Base-by-base conservation (phyloP, 1,140 invertebrate genomes). In the Ylistrum balloti region DNA sequence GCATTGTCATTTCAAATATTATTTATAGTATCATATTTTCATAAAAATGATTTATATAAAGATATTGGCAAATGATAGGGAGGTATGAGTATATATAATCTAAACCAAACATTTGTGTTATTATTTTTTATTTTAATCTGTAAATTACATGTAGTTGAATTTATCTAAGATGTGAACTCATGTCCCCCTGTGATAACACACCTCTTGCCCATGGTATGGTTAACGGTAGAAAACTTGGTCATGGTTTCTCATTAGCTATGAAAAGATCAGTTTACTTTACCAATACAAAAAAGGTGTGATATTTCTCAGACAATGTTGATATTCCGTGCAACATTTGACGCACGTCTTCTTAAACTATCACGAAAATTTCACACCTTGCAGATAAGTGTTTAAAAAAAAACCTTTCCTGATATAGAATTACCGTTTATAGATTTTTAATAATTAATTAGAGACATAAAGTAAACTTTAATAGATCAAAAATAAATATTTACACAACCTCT, bases 401-500 rank as follows among this genome's bases (percentile, higher is more conserved):
- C n/a, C 45, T 48, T 74, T 5, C 56, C 22, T 7, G 0, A 17
- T 28, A 74, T 28, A 28, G 56, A n/a, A 74, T 28, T 74, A 28
- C 56, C 28, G 11, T 74, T 74, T 74, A 74, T n/a, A n/a, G 2
- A 74, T 74, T 0, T 74, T 74, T 3, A 74, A 74, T 74, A 74
- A 74, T 74, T 74, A 74, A 74, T 74, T 28, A 74, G 2, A 28
- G n/a, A 28, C 5, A 28, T 74, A 74, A 56, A 74, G 28, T 74
- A n/a, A 74, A 74, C 56, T 74, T 74, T 28, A 28, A 28, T 28
- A 74, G 56, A 28, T 74, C n/a, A 28, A 28, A 28, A 28, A 74
- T 74, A 74, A 74, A 74, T 74, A 74, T 74, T 74, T 74, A 74
- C 28, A 74, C 56, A 74, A 74, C 56, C 17, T 74, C 28, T 28